Percentiles rank a stretch among this genome's conserved stretches.
Conservation (phyloP, 2,113 vertebrate species). For the Tenebrosternarchus preto region DNA sequence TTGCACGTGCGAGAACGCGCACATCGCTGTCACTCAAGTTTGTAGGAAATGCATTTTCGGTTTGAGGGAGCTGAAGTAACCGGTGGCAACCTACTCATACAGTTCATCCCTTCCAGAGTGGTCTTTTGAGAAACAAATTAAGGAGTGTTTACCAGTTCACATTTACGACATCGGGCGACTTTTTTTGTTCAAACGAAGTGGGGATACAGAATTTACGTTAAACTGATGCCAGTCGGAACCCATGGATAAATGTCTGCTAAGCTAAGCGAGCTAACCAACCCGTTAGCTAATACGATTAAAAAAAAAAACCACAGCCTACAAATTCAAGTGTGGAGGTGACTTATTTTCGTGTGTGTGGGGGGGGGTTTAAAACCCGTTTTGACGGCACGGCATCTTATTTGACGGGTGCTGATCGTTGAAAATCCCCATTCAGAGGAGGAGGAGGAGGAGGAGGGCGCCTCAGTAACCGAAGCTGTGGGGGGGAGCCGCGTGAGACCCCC, state of each 20-base stretch:
- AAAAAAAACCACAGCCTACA: not conserved
- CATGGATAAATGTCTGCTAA: not conserved
- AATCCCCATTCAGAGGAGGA: conserved; percentile 50
- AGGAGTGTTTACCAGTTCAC: no score
- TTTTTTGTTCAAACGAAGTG: not conserved
- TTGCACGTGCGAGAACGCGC: conserved; percentile 61
- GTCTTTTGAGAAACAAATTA: no score
- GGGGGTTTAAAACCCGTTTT: no score
- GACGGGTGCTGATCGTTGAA: no score
- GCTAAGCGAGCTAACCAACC: not conserved
- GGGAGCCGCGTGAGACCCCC: conserved; percentile 64
- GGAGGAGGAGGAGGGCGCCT: conserved; percentile 57
- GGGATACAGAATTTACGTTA: not conserved
- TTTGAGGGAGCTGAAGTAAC: not conserved
- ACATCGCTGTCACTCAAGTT: conserved; percentile 71
- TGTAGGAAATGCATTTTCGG: not conserved
- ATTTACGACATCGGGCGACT: no score
- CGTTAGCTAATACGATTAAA: no score
- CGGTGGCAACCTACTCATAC: no score
- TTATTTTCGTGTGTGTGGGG: no score
- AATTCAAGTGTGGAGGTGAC: not conserved
- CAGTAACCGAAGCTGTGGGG: conserved; percentile 72
- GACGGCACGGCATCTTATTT: no score
- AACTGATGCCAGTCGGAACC: conserved; percentile 17
- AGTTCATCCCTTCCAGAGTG: no score